Evolutionary conservation across 2,113 vertebrate genomes (phyloP).

Genomic region (Eubucco bourcierii): DNA sequence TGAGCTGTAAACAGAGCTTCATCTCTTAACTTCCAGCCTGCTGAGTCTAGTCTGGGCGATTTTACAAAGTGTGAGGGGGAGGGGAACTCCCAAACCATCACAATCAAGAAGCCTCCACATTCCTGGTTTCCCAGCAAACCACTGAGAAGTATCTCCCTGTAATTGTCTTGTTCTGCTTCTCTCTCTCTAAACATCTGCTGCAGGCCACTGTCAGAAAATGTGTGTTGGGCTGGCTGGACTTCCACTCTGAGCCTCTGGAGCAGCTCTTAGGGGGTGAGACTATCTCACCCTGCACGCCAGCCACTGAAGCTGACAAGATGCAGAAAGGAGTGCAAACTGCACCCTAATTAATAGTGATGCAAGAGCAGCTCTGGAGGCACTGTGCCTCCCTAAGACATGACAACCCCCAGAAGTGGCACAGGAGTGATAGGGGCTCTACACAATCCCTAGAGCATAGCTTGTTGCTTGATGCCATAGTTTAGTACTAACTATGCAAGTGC

Average conservation of each 20-base stretch:
- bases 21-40: too few species aligned
- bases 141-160: slow-evolving; percentile 3
- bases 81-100: too few species aligned
- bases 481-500: slow-evolving; percentile 44
- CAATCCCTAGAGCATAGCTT: slow-evolving; percentile 29
- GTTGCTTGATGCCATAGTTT: slow-evolving; percentile 45
- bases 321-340: neutral
- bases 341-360: slow-evolving; percentile 58
- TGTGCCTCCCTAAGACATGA: neutral
- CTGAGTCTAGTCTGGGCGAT: too few species aligned
- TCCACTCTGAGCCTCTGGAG: neutral
- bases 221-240: neutral
- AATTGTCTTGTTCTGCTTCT: slow-evolving; percentile 33
- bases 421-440: slow-evolving; percentile 34
- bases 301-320: slow-evolving; percentile 23
- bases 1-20: too few species aligned
- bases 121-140: neutral
- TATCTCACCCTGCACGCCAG: slow-evolving; percentile 3
- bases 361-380: slow-evolving; percentile 38
- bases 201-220: slow-evolving; percentile 40
- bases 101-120: neutral
- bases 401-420: neutral
- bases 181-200: slow-evolving; percentile 42
- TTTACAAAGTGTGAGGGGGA: too few species aligned
- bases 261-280: neutral